Percentiles rank a stretch among this genome's conserved stretches.
These are phyloP conservation scores for Megathymus violae DNA, from an alignment of 1,140 invertebrate genomes.

Conservation along the genomic window DNA sequence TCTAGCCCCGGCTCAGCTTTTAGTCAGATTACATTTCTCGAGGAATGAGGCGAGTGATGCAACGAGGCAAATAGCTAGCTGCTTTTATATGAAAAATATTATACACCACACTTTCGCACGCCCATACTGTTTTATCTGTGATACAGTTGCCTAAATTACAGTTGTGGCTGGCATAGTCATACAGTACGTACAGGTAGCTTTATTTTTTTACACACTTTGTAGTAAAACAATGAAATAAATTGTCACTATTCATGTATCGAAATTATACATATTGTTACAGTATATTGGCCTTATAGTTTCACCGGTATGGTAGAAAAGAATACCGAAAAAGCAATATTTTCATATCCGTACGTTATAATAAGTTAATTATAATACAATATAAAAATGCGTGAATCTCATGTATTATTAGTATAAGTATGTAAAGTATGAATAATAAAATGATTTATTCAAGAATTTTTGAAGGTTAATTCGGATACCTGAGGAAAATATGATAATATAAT, in stretches of 20 bases:
- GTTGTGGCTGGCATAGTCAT: too few species aligned
- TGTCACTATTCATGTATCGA: too few species aligned
- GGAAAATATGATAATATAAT: background rate
- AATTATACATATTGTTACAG: too few species aligned
- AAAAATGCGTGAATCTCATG: too few species aligned
- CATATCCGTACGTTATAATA: too few species aligned
- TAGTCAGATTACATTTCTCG: conserved; percentile 50
- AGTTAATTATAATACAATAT: too few species aligned
- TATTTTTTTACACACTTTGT: background rate
- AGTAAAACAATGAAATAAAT: background rate
- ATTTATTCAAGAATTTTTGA: too few species aligned
- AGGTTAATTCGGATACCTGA: conserved; percentile 2
- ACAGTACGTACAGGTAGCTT: background rate
- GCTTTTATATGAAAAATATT: background rate
- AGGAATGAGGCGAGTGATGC: conserved; percentile 25
- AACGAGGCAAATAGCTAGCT: background rate
- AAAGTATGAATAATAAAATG: too few species aligned
- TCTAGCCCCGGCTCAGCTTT: conserved; percentile 44
- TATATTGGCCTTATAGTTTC: too few species aligned
- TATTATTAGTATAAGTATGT: too few species aligned
- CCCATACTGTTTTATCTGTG: background rate
- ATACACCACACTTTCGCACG: background rate
- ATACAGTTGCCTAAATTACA: background rate
- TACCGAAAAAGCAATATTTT: too few species aligned
- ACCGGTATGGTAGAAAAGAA: too few species aligned